These are phyloP conservation scores for Scaptomyza pallida DNA, from an alignment of 1,140 invertebrate species.

Conservation along the genomic window DNA sequence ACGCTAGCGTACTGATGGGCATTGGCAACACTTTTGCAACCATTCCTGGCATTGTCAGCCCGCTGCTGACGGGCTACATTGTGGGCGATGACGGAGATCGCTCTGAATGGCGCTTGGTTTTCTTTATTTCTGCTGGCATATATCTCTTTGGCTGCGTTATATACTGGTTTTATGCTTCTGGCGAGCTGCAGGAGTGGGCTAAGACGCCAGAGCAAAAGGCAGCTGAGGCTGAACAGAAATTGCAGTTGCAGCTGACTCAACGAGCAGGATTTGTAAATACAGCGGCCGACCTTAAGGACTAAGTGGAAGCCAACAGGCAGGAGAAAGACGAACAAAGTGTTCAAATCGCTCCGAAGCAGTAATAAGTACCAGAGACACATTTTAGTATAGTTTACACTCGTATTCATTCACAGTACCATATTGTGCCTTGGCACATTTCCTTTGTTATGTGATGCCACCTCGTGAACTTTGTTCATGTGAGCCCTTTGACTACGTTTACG, in stretches of 20 bases:
- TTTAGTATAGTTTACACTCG: slow-evolving; percentile 42
- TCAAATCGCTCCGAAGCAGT: slow-evolving; percentile 6
- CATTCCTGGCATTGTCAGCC: slow-evolving; percentile 93
- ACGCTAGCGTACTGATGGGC: slow-evolving; percentile 93
- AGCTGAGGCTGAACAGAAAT: slow-evolving; percentile 60
- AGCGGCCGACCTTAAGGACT: slow-evolving; percentile 72
- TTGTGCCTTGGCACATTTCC: slow-evolving; percentile 51
- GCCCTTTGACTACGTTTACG: slow-evolving; percentile 55
- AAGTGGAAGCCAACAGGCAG: slow-evolving; percentile 1
- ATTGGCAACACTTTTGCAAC: slow-evolving; percentile 95
- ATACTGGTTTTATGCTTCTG: slow-evolving; percentile 92
- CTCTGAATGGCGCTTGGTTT: slow-evolving; percentile 92
- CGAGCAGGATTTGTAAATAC: slow-evolving; percentile 55
- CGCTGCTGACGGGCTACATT: slow-evolving; percentile 90
- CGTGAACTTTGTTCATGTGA: slow-evolving; percentile 58
- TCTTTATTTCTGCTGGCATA: slow-evolving; percentile 91
- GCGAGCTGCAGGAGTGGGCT: slow-evolving; percentile 92
- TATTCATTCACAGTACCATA: slow-evolving; percentile 47
- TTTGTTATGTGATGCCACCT: slow-evolving; percentile 67
- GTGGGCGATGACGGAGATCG: slow-evolving; percentile 88
- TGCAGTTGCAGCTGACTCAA: slow-evolving; percentile 65
- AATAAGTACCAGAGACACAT: slow-evolving; percentile 28
- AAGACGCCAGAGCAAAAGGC: slow-evolving; percentile 73
- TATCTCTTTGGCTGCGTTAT: slow-evolving; percentile 91
- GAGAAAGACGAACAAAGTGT: slow-evolving; percentile 24